A percentile compares a stretch with the other conserved stretches of the same genome.
These are phyloP conservation scores for Eupithecia exiguata DNA, from an alignment of 2,888 invertebrate species.

Conservation along the genomic window DNA sequence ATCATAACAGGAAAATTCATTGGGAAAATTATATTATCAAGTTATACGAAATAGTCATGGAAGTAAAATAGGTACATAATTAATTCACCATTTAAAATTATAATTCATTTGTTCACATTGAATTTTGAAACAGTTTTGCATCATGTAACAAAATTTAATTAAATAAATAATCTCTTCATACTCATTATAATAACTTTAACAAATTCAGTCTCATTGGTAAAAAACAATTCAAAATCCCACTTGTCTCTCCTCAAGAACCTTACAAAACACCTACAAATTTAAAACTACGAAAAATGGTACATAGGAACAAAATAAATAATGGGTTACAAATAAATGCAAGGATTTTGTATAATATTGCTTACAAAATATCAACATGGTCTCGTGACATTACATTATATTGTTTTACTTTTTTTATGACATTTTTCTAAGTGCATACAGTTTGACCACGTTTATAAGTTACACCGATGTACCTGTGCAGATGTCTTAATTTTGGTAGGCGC, in stretches of 20 bases:
- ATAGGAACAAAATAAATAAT: conserved; percentile 53
- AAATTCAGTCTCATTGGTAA: conserved; percentile 83
- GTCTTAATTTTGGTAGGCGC: no score
- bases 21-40: neutral
- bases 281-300: conserved; percentile 56
- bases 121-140: conserved; percentile 33
- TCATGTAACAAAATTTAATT: conserved; percentile 30
- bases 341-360: conserved; percentile 47
- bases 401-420: conserved; percentile 53
- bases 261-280: conserved; percentile 49
- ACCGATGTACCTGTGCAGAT: no score
- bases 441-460: no score
- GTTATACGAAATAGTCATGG: conserved; percentile 45
- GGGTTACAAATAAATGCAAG: conserved; percentile 62
- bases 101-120: conserved; percentile 35
- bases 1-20: neutral
- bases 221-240: conserved; percentile 67
- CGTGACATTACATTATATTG: conserved; percentile 44
- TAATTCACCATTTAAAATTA: conserved; percentile 23
- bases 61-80: conserved; percentile 41
- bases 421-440: conserved; percentile 25
- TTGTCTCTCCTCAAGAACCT: conserved; percentile 74
- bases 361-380: conserved; percentile 35
- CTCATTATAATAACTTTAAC: conserved; percentile 70
- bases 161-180: conserved; percentile 71